Evolutionary conservation across 2,113 vertebrate genomes (phyloP), one percentile per base, ranked within the genome.

Genomic region (Coracopsis vasa): DNA sequence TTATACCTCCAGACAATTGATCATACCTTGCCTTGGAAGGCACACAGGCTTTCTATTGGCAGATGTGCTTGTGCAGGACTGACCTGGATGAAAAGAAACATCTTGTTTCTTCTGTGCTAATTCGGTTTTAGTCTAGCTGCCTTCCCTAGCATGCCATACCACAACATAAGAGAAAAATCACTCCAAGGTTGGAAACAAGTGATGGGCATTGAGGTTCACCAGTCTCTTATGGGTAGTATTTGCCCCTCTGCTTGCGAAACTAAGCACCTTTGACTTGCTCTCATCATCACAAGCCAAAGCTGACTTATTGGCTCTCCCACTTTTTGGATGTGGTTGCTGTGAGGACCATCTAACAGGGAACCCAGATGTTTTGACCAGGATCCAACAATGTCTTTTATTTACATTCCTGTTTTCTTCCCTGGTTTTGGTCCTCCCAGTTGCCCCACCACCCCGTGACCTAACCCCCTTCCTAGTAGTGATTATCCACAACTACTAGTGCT

Each of bases 91-190:
- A 13, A 61, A 45, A 37, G 35, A 35, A 88, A 27, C 10, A 7
- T 41, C 24, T 86, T 39, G 17, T 41, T 70, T 35, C 35, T 9
- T 47, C 35, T 1, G 0, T 39, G 27, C 8, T 19, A n/a, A 37
- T 69, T 77, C 29, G 4, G 23, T 16, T 92, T 80, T 69, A 33
- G 42, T 29, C 17, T 16, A 19, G 16, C 37, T 65, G 24, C 39
- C 12, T 71, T 88, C 44, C 24, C 37, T 48, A 31, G 11, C 37
- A 33, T 83, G 39, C 39, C 72, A 21, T 24, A 37, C 16, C 12
- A 10, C 25, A 7, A 20, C 48, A n/a, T 2, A 1, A 14, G 29
- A 25, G 16, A 61, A 28, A 42, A 48, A 28, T 64, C 0, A 0
- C 62, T 50, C 54, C 31, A 16, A 27, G 45, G 11, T 3, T 61